Base-by-base conservation (phyloP, 2,113 vertebrate genomes). In the Toxotes chatareus region DNA sequence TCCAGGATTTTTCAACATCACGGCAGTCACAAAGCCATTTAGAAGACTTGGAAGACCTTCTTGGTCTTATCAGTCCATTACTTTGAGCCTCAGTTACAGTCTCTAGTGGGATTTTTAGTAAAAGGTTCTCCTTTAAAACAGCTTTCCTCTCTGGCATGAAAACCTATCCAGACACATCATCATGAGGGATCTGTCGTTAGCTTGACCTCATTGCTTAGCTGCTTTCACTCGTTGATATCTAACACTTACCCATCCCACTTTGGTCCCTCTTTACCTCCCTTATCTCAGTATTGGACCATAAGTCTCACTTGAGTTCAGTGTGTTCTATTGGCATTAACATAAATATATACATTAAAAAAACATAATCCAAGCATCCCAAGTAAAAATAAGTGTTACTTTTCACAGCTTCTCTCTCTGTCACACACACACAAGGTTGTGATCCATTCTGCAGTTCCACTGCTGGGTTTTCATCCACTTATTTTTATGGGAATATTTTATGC, bases 81-180 rank as follows among this genome's bases (percentile, higher is more conserved):
- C 70, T 73, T 21, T 89, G 56, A 81, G 69, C 31, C 21, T 53
- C 40, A 27, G 79, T 72, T 76, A 51, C 11, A 70, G 56, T 76
- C 51, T 74, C 44, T 55, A 13, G 66, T 71, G 49, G 62, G 69
- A 71, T 71, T 21, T 80, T 78, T 62, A 47, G 36, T 46, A 16
- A 81, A 76, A 75, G 14, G 10, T 70, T 36, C 75, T 70, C 44
- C 65, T 62, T 65, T 59, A 55, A 85, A 72, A 67, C 44, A 56
- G 47, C 27, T 73, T 87, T 91, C 69, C 82, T 78, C 73, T 82
- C 76, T 74, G 66, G 79, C 76, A 74, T 64, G 49, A 86, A 71
- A 84, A 55, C 76, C 31, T 65, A 75, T 56, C 19, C 73, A 73
- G 88, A 82, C 82, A 76, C 79, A 64, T 90, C 61, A 72, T 89